These are phyloP conservation scores for Neosilurus mollespiculum DNA, from an alignment of 2,797 vertebrate genomes.

Conservation along the genomic window DNA sequence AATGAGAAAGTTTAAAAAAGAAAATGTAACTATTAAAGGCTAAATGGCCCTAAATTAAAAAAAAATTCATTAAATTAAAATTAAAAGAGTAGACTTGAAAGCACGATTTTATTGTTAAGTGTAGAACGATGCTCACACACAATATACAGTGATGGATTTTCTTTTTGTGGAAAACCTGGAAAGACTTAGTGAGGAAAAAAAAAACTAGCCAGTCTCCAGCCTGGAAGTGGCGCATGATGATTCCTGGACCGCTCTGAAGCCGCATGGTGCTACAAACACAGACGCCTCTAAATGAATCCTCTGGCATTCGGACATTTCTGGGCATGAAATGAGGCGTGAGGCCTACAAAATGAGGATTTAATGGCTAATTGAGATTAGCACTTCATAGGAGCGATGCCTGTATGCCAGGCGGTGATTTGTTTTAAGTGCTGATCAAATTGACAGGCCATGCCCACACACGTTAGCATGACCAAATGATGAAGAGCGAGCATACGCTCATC, in stretches of 20 bases:
- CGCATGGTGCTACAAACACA: background rate
- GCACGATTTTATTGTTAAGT: background rate
- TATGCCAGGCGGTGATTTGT: constrained; percentile 20
- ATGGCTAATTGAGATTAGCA: constrained; percentile 25
- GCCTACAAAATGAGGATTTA: constrained; percentile 25
- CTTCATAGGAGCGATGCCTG: constrained; percentile 9
- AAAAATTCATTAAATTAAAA: background rate
- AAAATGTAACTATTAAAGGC: background rate
- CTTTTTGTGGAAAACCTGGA: background rate
- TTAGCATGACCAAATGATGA: constrained; percentile 28
- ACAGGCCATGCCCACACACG: constrained; percentile 22
- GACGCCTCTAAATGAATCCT: constrained; percentile 16
- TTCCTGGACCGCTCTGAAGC: constrained; percentile 4
- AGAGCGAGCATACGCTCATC: constrained; percentile 3
- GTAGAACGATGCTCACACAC: background rate
- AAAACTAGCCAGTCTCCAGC: background rate
- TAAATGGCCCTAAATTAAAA: background rate
- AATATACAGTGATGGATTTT: background rate
- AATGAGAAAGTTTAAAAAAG: background rate
- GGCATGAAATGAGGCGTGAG: constrained; percentile 19
- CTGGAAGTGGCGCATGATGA: constrained; percentile 13
- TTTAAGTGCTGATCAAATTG: constrained; percentile 31
- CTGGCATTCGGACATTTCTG: constrained; percentile 8
- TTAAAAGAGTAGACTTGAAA: background rate
- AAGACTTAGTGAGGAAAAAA: background rate